These are phyloP conservation scores for Monomorium pharaonis DNA, from an alignment of 1,140 invertebrate species.

Conservation along the genomic window DNA sequence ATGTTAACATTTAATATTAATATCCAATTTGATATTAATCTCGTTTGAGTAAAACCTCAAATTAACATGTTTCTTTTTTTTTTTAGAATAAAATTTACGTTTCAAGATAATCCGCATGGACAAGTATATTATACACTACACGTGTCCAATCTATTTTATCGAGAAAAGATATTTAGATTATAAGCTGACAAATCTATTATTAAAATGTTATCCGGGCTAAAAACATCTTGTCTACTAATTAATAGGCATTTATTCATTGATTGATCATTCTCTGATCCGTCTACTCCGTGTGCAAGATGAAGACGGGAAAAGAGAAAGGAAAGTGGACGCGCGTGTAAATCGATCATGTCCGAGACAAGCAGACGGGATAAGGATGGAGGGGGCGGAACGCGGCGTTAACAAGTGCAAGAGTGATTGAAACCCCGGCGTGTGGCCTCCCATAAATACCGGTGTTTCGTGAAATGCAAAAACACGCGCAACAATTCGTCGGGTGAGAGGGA, in stretches of 20 bases:
- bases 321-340: constrained; percentile 20
- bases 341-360: constrained; percentile 25
- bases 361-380: constrained; percentile 12
- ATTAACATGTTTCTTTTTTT: no score
- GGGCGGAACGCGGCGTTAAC: constrained; percentile 1
- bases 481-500: background rate
- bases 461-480: constrained; percentile 25
- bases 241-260: constrained; percentile 13
- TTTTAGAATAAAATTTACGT: background rate
- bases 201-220: background rate
- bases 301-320: background rate
- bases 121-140: background rate
- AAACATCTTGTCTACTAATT: background rate
- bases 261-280: constrained; percentile 5
- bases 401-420: constrained; percentile 39
- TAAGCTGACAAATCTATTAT: background rate
- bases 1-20: no score
- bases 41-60: no score
- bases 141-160: background rate
- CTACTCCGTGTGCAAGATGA: background rate
- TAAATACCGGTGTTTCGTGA: constrained; percentile 1
- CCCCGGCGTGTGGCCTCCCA: background rate
- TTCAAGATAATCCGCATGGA: background rate
- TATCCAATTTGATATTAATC: no score
- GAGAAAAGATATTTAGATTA: background rate